Conservation (phyloP, 2,888 invertebrate species). For the Odontothrips loti region DNA sequence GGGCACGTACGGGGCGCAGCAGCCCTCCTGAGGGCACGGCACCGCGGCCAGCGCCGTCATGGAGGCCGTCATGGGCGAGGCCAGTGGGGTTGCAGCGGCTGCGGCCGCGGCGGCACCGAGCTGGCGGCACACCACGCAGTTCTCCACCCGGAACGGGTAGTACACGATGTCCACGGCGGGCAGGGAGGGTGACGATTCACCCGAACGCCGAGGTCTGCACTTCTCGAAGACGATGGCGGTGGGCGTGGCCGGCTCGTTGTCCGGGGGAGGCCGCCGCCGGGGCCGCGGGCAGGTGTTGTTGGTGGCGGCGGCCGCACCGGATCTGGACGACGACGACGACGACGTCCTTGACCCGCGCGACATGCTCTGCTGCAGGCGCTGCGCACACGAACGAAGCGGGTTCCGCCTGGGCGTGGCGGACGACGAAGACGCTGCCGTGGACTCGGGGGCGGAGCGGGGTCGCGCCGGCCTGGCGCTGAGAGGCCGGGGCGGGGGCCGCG, state of each 20-base stretch:
- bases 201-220: background rate
- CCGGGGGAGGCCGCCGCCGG: background rate
- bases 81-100: background rate
- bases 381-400: background rate
- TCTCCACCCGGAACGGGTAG: constrained; percentile 11
- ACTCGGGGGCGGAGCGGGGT: background rate
- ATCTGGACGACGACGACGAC: background rate
- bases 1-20: constrained; percentile 18
- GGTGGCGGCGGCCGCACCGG: background rate
- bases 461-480: background rate
- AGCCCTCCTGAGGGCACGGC: constrained; percentile 1
- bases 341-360: background rate
- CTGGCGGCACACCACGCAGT: constrained; percentile 20
- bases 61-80: background rate
- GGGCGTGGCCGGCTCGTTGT: background rate
- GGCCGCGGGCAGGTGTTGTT: background rate
- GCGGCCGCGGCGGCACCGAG: background rate
- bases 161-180: constrained; percentile 23
- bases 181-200: background rate
- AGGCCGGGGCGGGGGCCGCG: background rate
- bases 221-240: constrained; percentile 19
- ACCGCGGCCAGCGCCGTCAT: constrained; percentile 10
- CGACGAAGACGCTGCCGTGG: background rate
- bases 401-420: background rate
- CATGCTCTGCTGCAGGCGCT: background rate